Evolutionary conservation across 2,113 vertebrate species (phyloP), one percentile per base, ranked within the genome.

Genomic region (Bettongia penicillata): DNA sequence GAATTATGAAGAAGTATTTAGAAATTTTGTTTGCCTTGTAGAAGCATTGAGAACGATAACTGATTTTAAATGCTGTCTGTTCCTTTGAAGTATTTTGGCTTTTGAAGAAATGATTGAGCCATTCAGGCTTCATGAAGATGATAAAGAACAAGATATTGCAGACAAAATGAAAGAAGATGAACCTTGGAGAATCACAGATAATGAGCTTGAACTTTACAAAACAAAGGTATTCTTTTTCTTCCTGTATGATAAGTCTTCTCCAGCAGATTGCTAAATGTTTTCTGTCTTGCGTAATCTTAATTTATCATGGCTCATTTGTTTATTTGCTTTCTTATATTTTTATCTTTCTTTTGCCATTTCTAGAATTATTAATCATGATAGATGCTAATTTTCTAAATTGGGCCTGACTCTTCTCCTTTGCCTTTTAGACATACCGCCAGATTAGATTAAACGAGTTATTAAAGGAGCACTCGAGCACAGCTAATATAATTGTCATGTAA

Each of bases 401-500:
- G 26, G 31, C 96, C 91, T 97, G 91, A 97, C 91, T 53, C 93
- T 93, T 47, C 93, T 53, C 0, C 25, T 90, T 98, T 97, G 95
- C 47, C 90, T 97, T 97, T 97, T 98, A 99, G 99, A 99, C 99
- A 53, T 99, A 99, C 48, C 99, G 99, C 77, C 99, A 99, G 98
- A 99, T 99, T 95, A 98, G 99, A 93, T 97, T 99, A 98, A 99
- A 99, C 47, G 99, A 99, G 98, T 98, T 99, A 98, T 98, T 99
- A 98, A 99, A 99, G 98, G 99, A 99, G 84, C 99, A 99, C 97
- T 99, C 99, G 92, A 99, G 98, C 97, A 98, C 98, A 92, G 99
- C 99, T 97, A 99, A 99, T 94, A 98, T 99, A 98, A 99, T 99
- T 97, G 99, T 99, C 98, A 99, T 99, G 99, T 99, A 98, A 99